These are phyloP conservation scores for Apocheima hispidaria DNA, from an alignment of 2,888 invertebrate genomes.

Conservation along the genomic window DNA sequence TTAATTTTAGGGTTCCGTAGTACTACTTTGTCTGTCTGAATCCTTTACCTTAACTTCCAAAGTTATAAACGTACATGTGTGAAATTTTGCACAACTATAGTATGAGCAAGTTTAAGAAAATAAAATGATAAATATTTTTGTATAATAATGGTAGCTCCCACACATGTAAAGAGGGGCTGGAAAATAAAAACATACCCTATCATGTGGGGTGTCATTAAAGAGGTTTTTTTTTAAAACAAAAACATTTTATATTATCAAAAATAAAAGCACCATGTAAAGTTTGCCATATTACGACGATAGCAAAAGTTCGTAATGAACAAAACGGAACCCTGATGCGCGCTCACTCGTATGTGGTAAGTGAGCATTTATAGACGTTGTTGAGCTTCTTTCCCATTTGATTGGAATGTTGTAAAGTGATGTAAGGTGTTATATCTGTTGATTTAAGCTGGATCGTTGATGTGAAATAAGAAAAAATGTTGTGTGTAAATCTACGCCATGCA, in stretches of 20 bases:
- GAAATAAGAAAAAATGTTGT: slow-evolving; percentile 13
- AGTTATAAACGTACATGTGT: too few relatives aligned
- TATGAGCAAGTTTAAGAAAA: too few relatives aligned
- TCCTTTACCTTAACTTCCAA: too few relatives aligned
- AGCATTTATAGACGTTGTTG: slow-evolving; percentile 37
- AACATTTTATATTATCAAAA: neutral
- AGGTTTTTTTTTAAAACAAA: too few relatives aligned
- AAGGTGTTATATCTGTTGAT: slow-evolving; percentile 45
- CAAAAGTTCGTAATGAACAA: neutral
- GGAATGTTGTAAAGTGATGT: slow-evolving; percentile 48
- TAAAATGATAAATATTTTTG: too few relatives aligned
- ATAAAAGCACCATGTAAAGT: neutral
- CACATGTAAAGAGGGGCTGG: too few relatives aligned
- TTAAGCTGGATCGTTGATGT: slow-evolving; percentile 33
- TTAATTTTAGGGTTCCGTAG: too few relatives aligned
- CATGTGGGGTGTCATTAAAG: too few relatives aligned
- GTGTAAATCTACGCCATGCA: neutral
- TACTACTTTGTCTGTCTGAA: too few relatives aligned
- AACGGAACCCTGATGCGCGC: slow-evolving; percentile 38
- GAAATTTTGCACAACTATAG: too few relatives aligned
- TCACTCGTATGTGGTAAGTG: slow-evolving; percentile 23
- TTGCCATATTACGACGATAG: neutral
- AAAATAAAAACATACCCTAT: neutral
- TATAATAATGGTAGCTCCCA: too few relatives aligned
- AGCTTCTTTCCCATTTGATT: slow-evolving; percentile 44